A percentile compares a stretch with the other conserved stretches of the same genome.
phyloP scores from a whole-genome alignment of 1,140 invertebrate genomes.

The Sycobia sp. region DNA sequence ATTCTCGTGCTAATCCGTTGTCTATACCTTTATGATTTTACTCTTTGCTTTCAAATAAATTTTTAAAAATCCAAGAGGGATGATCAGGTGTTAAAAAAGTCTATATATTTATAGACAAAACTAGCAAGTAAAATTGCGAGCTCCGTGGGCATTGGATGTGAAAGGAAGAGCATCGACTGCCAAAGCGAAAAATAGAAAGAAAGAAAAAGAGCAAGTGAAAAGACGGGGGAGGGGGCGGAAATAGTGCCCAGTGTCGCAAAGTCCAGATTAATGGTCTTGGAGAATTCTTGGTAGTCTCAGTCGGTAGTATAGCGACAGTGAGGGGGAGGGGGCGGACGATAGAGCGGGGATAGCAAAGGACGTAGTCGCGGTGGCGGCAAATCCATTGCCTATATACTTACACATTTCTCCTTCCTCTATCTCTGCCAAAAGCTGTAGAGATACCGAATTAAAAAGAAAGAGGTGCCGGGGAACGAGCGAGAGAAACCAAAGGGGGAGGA shows the following conservation, averaged over 20 bases:
- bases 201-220: constrained; percentile 15
- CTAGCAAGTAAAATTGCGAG: constrained; percentile 3
- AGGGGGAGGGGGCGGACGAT: background rate
- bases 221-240: constrained; percentile 30
- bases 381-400: too few relatives aligned
- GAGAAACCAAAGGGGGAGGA: background rate
- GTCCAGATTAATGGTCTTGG: constrained; percentile 58
- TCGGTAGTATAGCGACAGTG: constrained; percentile 34
- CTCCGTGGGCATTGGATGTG: background rate
- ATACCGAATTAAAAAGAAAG: too few relatives aligned
- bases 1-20: too few relatives aligned
- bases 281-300: constrained; percentile 56
- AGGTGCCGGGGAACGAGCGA: too few relatives aligned
- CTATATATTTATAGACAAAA: too few relatives aligned
- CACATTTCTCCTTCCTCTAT: too few relatives aligned
- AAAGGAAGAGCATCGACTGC: background rate
- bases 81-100: constrained; percentile 8
- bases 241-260: constrained; percentile 51
- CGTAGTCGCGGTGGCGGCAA: too few relatives aligned
- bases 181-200: constrained; percentile 8
- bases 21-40: too few relatives aligned
- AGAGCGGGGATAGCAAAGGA: too few relatives aligned
- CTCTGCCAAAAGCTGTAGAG: too few relatives aligned
- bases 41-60: background rate
- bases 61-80: constrained; percentile 20